Evolutionary conservation across 2,113 vertebrate genomes (phyloP), one percentile per base, ranked within the genome.

Genomic region (Xenus cinereus): DNA sequence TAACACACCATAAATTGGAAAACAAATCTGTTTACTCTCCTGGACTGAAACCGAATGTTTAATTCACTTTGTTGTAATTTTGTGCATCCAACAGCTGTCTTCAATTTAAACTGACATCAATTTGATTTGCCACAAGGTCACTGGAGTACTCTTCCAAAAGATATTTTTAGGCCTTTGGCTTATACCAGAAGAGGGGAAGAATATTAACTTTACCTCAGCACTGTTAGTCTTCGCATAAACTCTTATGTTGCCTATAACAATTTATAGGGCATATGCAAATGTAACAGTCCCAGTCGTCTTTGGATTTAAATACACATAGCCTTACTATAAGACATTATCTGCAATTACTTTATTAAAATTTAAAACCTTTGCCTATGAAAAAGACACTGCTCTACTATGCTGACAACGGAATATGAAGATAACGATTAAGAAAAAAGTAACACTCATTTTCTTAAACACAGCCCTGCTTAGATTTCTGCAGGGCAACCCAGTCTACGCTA

Each of bases 401-500:
- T 80, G 35, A 45, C 45, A 94, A 79, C 0, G 7, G 50, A 69
- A 66, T 46, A 68, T 3, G 4, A 78, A 32, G 24, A 39, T 12
- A 43, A 72, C 5, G 4, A 59, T 15, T 10, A 35, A 60, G 22
- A 35, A 57, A 27, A 16, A 39, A 60, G 10, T 32, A 71, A 76
- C 7, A 13, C 18, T 62, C 24, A 19, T 24, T 66, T 62, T 22
- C 57, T 46, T 43, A 18, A 93, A 30, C 24, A 67, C 21, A 72
- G 23, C 14, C 16, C 51, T 60, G 33, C 30, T 76, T 53, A 35
- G 35, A 85, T 54, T 63, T 85, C 53, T 20, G 12, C 17, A 80
- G 27, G 43, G 5, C 2, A 3, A 10, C 30, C 28, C 37, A 73
- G 69, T 43, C 19, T 41, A 51, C 0, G 3, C 27, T 18, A 3